A percentile compares a stretch with the other conserved stretches of the same genome.
Evolutionary conservation across 2,113 vertebrate genomes (phyloP).

Genomic region (Orycteropus afer): DNA sequence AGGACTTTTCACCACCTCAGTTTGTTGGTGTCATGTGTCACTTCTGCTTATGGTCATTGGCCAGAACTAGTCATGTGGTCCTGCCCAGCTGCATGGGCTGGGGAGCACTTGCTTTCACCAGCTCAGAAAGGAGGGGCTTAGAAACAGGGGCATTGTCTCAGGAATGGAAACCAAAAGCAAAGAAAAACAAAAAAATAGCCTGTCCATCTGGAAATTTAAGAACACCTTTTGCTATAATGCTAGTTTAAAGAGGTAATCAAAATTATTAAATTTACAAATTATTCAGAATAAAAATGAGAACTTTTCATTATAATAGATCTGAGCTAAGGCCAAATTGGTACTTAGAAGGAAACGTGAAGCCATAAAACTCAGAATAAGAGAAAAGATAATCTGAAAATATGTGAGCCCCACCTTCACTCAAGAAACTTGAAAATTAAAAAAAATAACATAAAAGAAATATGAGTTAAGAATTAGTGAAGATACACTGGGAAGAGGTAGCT

Average conservation of each 20-base stretch:
- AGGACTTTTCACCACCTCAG: neutral
- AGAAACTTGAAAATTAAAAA: neutral
- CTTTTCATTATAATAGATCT: neutral
- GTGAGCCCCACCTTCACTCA: neutral
- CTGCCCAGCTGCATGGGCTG: neutral
- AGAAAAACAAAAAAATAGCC: neutral
- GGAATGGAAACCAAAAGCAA: neutral
- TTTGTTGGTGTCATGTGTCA: neutral
- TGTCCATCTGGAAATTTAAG: constrained; percentile 3
- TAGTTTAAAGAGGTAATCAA: constrained; percentile 23
- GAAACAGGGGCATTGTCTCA: neutral
- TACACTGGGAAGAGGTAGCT: too few relatives aligned
- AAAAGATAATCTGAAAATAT: neutral
- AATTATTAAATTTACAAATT: constrained; percentile 23
- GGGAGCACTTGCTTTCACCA: too few relatives aligned
- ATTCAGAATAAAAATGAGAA: constrained; percentile 34
- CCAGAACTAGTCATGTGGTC: neutral
- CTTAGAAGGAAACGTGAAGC: neutral
- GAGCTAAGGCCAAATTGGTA: neutral
- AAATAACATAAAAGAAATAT: constrained; percentile 24
- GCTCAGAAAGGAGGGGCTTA: neutral
- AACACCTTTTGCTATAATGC: neutral
- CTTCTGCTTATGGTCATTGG: neutral
- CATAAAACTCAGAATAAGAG: neutral
- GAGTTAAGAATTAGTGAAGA: neutral